phyloP scores from a whole-genome alignment of 2,797 vertebrate genomes.

The Echeneis naucrates region DNA sequence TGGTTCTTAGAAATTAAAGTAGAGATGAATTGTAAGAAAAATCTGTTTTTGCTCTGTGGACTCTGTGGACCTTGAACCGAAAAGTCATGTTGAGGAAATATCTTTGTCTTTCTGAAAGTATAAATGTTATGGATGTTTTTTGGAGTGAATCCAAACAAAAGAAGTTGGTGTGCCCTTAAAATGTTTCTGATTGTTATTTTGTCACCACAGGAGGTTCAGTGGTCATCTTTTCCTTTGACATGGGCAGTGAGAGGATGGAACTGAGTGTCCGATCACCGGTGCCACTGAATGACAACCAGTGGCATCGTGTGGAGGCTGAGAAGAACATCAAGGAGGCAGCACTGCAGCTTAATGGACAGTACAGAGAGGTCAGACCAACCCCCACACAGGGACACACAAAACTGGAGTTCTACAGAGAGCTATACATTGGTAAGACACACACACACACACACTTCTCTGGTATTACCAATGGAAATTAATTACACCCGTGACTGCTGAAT shows the following conservation, averaged over 20 bases:
- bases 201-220: conserved; percentile 83
- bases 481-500: neutral
- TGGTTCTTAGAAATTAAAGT: no score
- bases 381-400: conserved; percentile 90
- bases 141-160: neutral
- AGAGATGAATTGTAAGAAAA: no score
- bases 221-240: conserved; percentile 92
- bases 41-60: no score
- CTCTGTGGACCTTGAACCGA: no score
- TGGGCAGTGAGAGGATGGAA: conserved; percentile 92
- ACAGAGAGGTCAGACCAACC: conserved; percentile 82
- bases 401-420: conserved; percentile 91
- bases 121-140: no score
- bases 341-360: conserved; percentile 89
- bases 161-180: neutral
- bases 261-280: conserved; percentile 84
- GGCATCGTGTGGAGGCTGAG: conserved; percentile 93
- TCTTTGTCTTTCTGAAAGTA: neutral
- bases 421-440: conserved; percentile 91
- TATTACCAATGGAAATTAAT: neutral
- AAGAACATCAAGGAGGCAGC: conserved; percentile 93
- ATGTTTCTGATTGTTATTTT: neutral
- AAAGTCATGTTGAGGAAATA: no score
- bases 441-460: neutral
- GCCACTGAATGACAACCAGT: conserved; percentile 92